Conservation (phyloP, 2,113 vertebrate species). For the Equus quagga region DNA sequence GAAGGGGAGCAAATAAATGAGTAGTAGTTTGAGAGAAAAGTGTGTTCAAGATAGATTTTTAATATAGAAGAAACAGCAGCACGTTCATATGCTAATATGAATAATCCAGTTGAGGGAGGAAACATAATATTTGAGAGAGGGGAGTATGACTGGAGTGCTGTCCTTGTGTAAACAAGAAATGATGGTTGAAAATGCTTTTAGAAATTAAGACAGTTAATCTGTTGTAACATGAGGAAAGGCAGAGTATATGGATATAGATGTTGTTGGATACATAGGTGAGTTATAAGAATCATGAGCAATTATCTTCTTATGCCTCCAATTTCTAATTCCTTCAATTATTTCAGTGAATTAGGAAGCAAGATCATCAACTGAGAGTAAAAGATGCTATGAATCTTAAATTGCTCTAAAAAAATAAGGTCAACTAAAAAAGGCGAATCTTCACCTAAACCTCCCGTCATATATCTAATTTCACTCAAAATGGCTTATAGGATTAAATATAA, state of each 20-base stretch:
- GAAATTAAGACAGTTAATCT: neutral
- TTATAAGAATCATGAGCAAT: neutral
- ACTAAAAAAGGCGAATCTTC: neutral
- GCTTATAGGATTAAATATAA: neutral
- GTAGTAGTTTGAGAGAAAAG: neutral
- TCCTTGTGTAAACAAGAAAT: neutral
- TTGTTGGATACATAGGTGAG: neutral
- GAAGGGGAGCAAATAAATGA: neutral
- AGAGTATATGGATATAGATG: neutral
- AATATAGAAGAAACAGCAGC: neutral
- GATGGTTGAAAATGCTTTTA: neutral
- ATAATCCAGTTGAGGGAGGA: neutral
- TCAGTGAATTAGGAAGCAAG: neutral
- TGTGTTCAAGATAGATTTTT: slow-evolving; percentile 22
- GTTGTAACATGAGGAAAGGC: neutral
- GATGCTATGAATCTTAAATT: neutral
- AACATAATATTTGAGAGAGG: neutral
- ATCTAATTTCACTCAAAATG: neutral
- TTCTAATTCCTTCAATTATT: neutral
- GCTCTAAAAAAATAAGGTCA: neutral
- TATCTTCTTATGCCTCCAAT: neutral
- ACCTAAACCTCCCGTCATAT: neutral
- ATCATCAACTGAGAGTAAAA: neutral
- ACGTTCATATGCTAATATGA: neutral
- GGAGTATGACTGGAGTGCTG: neutral